Evolutionary conservation across 2,113 vertebrate species (phyloP), one percentile per base, ranked within the genome.

Genomic region (Epinephelus lanceolatus): DNA sequence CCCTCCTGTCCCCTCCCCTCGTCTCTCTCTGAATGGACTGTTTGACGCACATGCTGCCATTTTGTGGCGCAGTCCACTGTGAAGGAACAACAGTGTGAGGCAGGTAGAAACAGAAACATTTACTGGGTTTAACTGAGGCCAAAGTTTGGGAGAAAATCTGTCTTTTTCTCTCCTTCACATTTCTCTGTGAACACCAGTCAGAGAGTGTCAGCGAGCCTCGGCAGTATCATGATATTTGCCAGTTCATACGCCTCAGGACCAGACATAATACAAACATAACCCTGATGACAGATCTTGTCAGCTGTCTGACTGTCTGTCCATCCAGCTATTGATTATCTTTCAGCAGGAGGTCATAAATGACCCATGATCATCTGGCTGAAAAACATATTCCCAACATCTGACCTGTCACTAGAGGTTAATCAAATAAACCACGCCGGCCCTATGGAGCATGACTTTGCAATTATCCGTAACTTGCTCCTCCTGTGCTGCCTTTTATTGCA

Each of bases 201-300:
- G 37, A 81, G 57, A 61, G 68, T 65, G 83, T 71, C 66, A 80
- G 1, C 40, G n/a, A 33, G 63, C 42, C 68, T 68, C 45, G 10
- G 56, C 79, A 42, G 57, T 14, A 8, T 53, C 77, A 8, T 51
- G 71, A 86, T 75, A 62, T 75, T 66, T 51, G 79, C 82, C 75
- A 37, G 37, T 60, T 66, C 19, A 59, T 87, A 18, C 62, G 84
- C 62, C 69, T 49, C 76, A 56, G 45, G 40, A 79, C 66, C 85
- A 93, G 90, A 91, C 90, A 84, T 82, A 92, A 89, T 7, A 85
- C 88, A 94, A 92, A 95, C 92, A 93, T 6, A 1, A 66, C 59
- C 11, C 42, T 42, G 83, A 84, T 63, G 88, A 92, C 89, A 85
- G 74, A 65, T 55, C 47, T 52, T 56, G 70, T 89, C 89, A 61